A percentile compares a stretch with the other conserved stretches of the same genome.
These are phyloP conservation scores for Porites rus DNA, from an alignment of 92 coral and sea anemone species.

Conservation along the genomic window DNA sequence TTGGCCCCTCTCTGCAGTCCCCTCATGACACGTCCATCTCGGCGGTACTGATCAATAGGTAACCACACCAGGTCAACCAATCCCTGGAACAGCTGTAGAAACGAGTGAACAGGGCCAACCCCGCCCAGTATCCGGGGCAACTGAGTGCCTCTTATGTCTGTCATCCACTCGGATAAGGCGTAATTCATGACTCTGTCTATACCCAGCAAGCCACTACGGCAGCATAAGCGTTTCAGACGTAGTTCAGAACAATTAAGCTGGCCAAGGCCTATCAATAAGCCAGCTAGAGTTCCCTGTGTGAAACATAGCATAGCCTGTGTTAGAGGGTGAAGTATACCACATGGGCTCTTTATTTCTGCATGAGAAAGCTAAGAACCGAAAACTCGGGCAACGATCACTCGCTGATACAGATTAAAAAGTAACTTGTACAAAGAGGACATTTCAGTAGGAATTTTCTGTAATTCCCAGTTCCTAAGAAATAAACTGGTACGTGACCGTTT, in stretches of 20 bases:
- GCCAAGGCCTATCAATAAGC: constrained; percentile 91
- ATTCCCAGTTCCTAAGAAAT: no score
- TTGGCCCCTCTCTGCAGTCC: constrained; percentile 98
- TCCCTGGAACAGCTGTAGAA: constrained; percentile 95
- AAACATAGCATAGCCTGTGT: background rate
- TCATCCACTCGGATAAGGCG: constrained; percentile 96
- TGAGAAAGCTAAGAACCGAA: no score
- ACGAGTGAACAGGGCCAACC: constrained; percentile 97
- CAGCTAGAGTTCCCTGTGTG: constrained; percentile 89
- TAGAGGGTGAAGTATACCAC: background rate
- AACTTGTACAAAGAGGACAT: no score
- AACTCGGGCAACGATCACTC: no score
- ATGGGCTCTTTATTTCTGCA: no score
- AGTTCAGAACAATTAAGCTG: constrained; percentile 98
- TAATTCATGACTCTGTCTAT: constrained; percentile 90
- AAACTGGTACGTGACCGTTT: no score
- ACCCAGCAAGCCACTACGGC: constrained; percentile 95
- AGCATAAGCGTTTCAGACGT: constrained; percentile 88
- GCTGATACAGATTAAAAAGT: no score
- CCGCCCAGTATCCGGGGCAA: constrained; percentile 94
- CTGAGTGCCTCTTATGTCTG: constrained; percentile 90
- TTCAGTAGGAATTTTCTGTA: no score
- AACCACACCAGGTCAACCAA: constrained; percentile 96
- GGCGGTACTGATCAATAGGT: constrained; percentile 97
- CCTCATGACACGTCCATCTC: constrained; percentile 98